Conservation (phyloP, 2,888 invertebrate species). For the Lasioglossum leucozonium region DNA sequence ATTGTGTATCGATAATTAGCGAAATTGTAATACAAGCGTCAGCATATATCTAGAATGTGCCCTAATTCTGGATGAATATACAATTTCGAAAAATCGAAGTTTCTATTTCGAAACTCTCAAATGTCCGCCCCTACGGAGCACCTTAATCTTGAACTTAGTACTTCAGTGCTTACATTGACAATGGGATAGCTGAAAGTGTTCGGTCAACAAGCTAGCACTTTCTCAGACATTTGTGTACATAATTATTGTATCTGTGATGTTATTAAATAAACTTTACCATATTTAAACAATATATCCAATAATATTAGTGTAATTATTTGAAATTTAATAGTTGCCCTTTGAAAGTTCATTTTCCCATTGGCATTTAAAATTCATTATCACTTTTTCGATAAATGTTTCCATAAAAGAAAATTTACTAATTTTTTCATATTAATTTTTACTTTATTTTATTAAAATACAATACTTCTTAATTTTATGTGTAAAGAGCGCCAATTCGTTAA, state of each 20-base stretch:
- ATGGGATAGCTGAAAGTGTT: constrained; percentile 69
- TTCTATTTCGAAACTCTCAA: constrained; percentile 65
- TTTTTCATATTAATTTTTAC: background rate
- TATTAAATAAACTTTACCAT: constrained; percentile 83
- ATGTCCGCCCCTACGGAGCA: constrained; percentile 73
- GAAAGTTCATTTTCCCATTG: background rate
- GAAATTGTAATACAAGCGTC: constrained; percentile 41
- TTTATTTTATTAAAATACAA: background rate
- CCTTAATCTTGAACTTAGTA: constrained; percentile 78
- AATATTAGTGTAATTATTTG: constrained; percentile 8
- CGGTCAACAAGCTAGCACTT: constrained; percentile 58
- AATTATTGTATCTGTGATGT: constrained; percentile 84
- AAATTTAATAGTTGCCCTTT: background rate
- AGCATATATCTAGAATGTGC: constrained; percentile 45
- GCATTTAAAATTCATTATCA: background rate
- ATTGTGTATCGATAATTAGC: constrained; percentile 56
- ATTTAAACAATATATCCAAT: constrained; percentile 73
- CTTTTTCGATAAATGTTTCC: background rate
- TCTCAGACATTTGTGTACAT: constrained; percentile 81
- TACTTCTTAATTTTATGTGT: background rate
- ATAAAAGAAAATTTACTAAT: background rate
- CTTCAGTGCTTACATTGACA: constrained; percentile 80
- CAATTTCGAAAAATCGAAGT: constrained; percentile 59
- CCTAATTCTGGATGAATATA: constrained; percentile 61
- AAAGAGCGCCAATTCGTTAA: background rate